Evolutionary conservation across 2,888 invertebrate genomes (phyloP).

Genomic region (Adelognathus sp.): DNA sequence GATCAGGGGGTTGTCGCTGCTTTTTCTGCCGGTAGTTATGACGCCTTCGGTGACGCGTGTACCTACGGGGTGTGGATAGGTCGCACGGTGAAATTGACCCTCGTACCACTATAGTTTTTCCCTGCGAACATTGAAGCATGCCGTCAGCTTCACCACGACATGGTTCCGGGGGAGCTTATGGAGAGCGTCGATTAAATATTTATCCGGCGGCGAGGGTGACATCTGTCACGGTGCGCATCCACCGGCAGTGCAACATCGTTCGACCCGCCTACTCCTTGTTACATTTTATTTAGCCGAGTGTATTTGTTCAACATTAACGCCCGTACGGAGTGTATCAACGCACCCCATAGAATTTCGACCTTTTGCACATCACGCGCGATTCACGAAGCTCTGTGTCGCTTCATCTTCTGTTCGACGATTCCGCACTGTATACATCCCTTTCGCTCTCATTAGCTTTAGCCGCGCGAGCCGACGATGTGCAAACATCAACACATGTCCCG

Average conservation of each 20-base stretch:
- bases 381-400: background rate
- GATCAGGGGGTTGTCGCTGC: background rate
- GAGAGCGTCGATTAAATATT: constrained; percentile 78
- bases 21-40: background rate
- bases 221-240: constrained; percentile 72
- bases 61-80: background rate
- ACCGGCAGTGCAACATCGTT: constrained; percentile 8
- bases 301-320: constrained; percentile 80
- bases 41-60: constrained; percentile 10
- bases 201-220: constrained; percentile 76
- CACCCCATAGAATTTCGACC: constrained; percentile 37
- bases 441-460: constrained; percentile 25
- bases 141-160: constrained; percentile 22
- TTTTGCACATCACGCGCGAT: constrained; percentile 27
- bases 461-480: constrained; percentile 36
- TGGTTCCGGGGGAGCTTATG: constrained; percentile 49
- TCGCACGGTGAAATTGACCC: constrained; percentile 5
- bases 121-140: background rate
- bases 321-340: constrained; percentile 47
- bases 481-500: constrained; percentile 72
- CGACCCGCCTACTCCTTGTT: constrained; percentile 69
- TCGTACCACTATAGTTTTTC: background rate
- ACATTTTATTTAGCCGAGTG: constrained; percentile 76
- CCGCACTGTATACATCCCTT: constrained; percentile 1
- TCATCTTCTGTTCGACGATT: background rate